Percentiles rank a stretch among this genome's conserved stretches.
Evolutionary conservation across 2,797 vertebrate genomes (phyloP).

Genomic region (Thripadectes ignobilis): DNA sequence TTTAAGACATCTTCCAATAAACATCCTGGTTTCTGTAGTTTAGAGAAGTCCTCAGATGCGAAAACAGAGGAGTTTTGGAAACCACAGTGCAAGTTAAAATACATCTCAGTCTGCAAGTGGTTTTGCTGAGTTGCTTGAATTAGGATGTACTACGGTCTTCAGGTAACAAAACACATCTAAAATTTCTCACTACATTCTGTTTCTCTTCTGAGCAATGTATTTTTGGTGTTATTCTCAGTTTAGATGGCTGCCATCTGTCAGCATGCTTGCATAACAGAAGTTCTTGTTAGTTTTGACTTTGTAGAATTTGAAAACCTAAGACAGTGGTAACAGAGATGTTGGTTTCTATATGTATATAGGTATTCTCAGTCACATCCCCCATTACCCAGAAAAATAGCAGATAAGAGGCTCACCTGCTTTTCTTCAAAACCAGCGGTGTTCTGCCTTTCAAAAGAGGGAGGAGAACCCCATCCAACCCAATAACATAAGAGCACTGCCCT

Average conservation of each 20-base stretch:
- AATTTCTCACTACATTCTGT: neutral
- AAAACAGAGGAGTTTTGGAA: neutral
- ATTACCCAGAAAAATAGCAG: neutral
- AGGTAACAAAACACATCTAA: neutral
- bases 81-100: neutral
- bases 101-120: neutral
- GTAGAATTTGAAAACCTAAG: neutral
- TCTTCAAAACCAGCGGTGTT: neutral
- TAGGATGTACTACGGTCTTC: neutral
- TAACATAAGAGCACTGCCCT: neutral
- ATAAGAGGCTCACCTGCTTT: neutral
- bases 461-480: neutral
- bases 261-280: neutral
- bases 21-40: neutral
- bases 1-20: neutral
- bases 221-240: conserved; percentile 33
- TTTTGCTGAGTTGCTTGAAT: neutral
- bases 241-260: conserved; percentile 16
- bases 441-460: neutral
- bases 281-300: neutral
- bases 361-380: neutral
- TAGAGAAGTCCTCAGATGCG: neutral
- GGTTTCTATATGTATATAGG: neutral
- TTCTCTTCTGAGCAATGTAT: neutral
- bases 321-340: neutral